A percentile compares a stretch with the other conserved stretches of the same genome.
phyloP scores from a whole-genome alignment of 1,140 invertebrate species.

The Tribolium madens region DNA sequence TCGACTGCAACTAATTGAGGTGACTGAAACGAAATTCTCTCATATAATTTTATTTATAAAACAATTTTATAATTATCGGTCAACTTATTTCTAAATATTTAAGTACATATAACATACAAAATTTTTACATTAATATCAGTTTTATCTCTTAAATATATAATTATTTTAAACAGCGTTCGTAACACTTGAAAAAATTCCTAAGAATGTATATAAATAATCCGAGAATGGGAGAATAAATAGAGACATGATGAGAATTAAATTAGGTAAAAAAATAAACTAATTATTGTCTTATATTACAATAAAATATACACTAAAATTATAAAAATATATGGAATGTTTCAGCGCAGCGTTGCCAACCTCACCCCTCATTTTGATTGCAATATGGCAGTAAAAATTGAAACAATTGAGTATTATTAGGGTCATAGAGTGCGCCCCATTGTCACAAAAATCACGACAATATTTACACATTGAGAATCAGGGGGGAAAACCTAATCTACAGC shows the following conservation, averaged over 20 bases:
- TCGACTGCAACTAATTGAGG: constrained; percentile 20
- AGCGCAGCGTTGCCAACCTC: background rate
- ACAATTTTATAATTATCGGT: constrained; percentile 59
- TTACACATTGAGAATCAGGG: constrained; percentile 8
- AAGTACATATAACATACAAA: constrained; percentile 61
- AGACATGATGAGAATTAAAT: background rate
- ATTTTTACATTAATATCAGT: constrained; percentile 57
- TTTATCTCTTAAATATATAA: constrained; percentile 31
- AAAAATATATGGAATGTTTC: constrained; percentile 17
- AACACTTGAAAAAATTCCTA: constrained; percentile 12
- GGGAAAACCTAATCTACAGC: constrained; percentile 14
- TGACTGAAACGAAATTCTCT: constrained; percentile 17
- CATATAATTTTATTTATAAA: constrained; percentile 60
- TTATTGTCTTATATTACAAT: constrained; percentile 57
- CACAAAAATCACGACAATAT: constrained; percentile 14
- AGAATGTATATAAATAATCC: constrained; percentile 12
- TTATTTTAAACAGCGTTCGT: constrained; percentile 19
- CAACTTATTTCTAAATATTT: constrained; percentile 58
- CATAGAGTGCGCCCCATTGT: constrained; percentile 2
- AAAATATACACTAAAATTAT: constrained; percentile 35
- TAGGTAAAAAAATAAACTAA: constrained; percentile 50
- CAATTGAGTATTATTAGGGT: constrained; percentile 3
- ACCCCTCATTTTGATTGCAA: constrained; percentile 10
- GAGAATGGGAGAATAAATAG: constrained; percentile 23
- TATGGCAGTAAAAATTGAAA: constrained; percentile 24